Evolutionary conservation across 2,797 vertebrate genomes (phyloP).

Genomic region (Labroides dimidiatus): DNA sequence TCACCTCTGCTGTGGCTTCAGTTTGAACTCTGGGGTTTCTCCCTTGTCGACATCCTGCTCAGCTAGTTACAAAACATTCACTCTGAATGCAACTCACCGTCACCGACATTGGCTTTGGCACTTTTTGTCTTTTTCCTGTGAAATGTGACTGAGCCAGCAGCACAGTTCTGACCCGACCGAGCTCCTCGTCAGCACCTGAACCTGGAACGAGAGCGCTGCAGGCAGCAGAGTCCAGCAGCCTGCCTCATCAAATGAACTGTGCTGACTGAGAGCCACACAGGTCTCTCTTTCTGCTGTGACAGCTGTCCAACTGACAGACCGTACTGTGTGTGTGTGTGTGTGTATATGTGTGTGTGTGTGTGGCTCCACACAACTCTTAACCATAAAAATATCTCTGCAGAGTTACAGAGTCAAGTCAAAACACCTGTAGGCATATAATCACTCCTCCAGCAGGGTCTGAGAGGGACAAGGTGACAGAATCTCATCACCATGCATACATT

Average conservation of each 20-base stretch:
- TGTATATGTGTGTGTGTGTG: slow-evolving; percentile 7
- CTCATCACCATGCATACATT: background rate
- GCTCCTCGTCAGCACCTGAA: slow-evolving; percentile 7
- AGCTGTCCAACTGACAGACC: slow-evolving; percentile 35
- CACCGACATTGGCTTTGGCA: background rate
- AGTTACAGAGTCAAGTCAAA: background rate
- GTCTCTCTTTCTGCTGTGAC: slow-evolving; percentile 25
- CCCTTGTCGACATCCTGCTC: no score
- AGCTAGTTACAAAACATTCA: no score
- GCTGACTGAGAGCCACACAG: slow-evolving; percentile 29
- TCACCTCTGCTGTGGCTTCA: no score
- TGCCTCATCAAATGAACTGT: slow-evolving; percentile 5
- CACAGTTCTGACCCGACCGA: background rate
- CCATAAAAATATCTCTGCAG: background rate
- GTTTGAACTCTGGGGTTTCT: no score
- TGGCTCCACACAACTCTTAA: background rate
- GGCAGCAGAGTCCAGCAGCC: slow-evolving; percentile 27
- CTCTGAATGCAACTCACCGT: background rate
- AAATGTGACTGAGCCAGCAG: slow-evolving; percentile 8
- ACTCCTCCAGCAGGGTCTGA: background rate
- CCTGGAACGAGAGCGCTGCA: slow-evolving; percentile 9
- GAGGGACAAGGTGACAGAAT: background rate
- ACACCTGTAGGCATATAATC: background rate
- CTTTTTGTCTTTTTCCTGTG: background rate
- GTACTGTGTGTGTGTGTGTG: slow-evolving; percentile 3